These are phyloP conservation scores for Bembecia ichneumoniformis DNA, from an alignment of 2,888 invertebrate genomes.

Conservation along the genomic window DNA sequence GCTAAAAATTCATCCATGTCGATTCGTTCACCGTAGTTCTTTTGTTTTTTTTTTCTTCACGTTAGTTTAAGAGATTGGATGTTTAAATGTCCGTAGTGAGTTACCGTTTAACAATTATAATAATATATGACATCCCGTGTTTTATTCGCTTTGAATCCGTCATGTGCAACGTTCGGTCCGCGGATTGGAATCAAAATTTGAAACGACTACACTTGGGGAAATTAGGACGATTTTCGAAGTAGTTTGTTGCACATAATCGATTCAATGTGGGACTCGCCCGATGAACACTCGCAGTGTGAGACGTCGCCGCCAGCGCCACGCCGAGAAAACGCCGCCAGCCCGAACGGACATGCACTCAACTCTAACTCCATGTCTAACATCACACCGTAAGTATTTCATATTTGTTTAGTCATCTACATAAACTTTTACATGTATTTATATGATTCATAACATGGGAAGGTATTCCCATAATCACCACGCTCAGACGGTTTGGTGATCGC, in stretches of 20 bases:
- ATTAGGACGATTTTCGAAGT: constrained; percentile 72
- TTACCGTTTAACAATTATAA: constrained; percentile 59
- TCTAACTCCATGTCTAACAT: constrained; percentile 69
- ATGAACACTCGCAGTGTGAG: constrained; percentile 70
- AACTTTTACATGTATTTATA: no score
- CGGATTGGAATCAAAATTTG: constrained; percentile 30
- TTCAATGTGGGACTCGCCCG: constrained; percentile 74
- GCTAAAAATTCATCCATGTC: constrained; percentile 59
- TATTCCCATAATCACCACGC: no score
- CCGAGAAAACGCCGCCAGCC: constrained; percentile 34
- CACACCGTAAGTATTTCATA: constrained; percentile 73
- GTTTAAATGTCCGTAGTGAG: constrained; percentile 67
- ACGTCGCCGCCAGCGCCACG: constrained; percentile 44
- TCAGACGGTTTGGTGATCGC: no score
- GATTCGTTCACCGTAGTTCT: constrained; percentile 60
- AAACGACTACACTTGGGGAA: constrained; percentile 47
- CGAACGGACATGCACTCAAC: constrained; percentile 57
- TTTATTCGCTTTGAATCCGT: constrained; percentile 74
- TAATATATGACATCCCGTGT: constrained; percentile 74
- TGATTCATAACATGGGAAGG: no score
- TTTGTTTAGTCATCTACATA: not conserved
- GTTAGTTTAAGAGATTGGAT: constrained; percentile 58
- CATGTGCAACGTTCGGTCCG: constrained; percentile 68
- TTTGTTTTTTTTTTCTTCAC: constrained; percentile 37
- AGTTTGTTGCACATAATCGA: constrained; percentile 75